phyloP scores from a whole-genome alignment of 2,113 vertebrate species.

The Nyctereutes procyonoides region DNA sequence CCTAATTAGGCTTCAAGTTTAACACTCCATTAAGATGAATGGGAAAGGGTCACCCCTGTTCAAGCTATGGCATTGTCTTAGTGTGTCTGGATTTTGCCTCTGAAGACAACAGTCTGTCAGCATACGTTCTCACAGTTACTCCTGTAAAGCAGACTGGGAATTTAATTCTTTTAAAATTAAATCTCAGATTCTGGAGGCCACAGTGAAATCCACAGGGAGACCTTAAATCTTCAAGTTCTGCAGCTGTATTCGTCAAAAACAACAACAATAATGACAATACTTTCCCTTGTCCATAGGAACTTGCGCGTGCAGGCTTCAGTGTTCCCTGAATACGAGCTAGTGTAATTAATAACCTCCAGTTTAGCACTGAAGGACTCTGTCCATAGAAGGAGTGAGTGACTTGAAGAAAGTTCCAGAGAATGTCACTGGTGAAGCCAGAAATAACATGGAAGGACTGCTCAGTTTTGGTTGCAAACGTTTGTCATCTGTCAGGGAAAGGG shows the following conservation, averaged over 20 bases:
- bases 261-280: constrained; percentile 68
- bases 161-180: constrained; percentile 80
- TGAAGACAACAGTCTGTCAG: constrained; percentile 70
- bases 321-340: constrained; percentile 5
- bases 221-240: constrained; percentile 71
- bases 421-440: constrained; percentile 40
- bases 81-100: constrained; percentile 74
- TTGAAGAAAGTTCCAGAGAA: constrained; percentile 1
- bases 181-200: constrained; percentile 75
- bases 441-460: neutral
- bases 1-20: constrained; percentile 80
- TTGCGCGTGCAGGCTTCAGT: neutral
- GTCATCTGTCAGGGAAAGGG: neutral
- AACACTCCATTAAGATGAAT: constrained; percentile 74
- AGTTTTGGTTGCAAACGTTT: constrained; percentile 30
- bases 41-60: constrained; percentile 71
- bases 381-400: constrained; percentile 4
- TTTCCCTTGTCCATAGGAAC: constrained; percentile 55
- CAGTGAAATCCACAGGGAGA: constrained; percentile 64
- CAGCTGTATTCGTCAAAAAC: constrained; percentile 72
- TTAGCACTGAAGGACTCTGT: constrained; percentile 3
- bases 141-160: constrained; percentile 66
- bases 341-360: constrained; percentile 31
- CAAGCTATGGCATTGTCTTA: constrained; percentile 74
- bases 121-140: constrained; percentile 50